Evolutionary conservation across 2,797 vertebrate species (phyloP).

Genomic region (Bovichtus diacanthus): DNA sequence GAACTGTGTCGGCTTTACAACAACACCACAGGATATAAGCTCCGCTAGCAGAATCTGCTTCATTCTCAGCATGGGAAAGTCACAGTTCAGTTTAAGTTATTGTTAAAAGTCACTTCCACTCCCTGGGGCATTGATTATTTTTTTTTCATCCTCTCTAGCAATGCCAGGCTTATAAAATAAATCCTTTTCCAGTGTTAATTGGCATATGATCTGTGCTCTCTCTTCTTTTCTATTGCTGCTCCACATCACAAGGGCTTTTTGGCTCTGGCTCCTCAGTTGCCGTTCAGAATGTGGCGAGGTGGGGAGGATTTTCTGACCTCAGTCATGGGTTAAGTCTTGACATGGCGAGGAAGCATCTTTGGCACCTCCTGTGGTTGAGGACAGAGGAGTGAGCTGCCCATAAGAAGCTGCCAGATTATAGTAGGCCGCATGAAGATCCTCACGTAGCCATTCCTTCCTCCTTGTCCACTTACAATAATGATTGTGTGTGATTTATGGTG

Average conservation of each 20-base stretch:
- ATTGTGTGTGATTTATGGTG: conserved; percentile 40
- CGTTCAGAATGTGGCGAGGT: conserved; percentile 40
- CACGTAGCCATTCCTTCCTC: conserved; percentile 69
- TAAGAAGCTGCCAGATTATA: conserved; percentile 63
- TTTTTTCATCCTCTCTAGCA: conserved; percentile 37
- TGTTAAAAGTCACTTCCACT: conserved; percentile 57
- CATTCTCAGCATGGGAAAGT: conserved; percentile 51
- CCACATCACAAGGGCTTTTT: conserved; percentile 64
- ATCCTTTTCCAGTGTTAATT: conserved; percentile 52
- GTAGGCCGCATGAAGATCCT: conserved; percentile 67
- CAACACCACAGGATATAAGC: conserved; percentile 48
- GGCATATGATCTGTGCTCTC: conserved; percentile 46
- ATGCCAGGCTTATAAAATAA: conserved; percentile 47
- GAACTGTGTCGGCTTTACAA: conserved; percentile 42
- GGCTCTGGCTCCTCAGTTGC: conserved; percentile 42
- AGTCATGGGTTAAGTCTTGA: conserved; percentile 61
- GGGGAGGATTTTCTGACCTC: conserved; percentile 60
- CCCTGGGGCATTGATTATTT: conserved; percentile 27
- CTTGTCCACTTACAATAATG: conserved; percentile 17
- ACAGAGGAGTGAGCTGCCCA: conserved; percentile 52
- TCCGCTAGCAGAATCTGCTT: conserved; percentile 43
- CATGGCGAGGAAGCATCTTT: conserved; percentile 64
- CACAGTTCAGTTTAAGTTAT: conserved; percentile 58
- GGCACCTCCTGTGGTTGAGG: conserved; percentile 56
- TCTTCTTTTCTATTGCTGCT: conserved; percentile 27